Evolutionary conservation across 2,113 vertebrate genomes (phyloP), one percentile per base, ranked within the genome.

Genomic region (Dasypus novemcinctus): DNA sequence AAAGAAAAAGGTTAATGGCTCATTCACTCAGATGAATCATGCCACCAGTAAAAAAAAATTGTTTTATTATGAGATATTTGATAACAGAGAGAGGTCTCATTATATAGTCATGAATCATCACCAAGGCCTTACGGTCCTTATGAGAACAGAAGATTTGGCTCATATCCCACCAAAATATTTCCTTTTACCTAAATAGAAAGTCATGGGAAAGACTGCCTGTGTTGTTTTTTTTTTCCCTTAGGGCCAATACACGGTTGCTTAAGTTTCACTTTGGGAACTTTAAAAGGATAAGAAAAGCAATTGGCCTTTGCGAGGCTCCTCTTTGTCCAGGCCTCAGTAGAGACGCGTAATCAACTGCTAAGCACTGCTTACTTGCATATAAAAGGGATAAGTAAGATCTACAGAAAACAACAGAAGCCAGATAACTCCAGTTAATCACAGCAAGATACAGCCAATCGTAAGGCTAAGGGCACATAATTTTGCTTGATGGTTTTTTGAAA

Each of bases 141-240:
- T 72, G 97, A 95, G 96, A 98, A 96, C 38, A 76, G 76, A 25
- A 6, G 11, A 84, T 93, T 97, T 98, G 98, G 98, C 79, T 1
- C 27, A 61, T 38, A 89, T 97, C 97, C 98, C 92, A 93, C 79
- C 82, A 96, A 98, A 98, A 98, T 97, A 95, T 98, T 98, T 97
- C 89, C 91, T 38, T 98, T 97, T 93, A 95, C 97, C 97, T 98
- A 98, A 98, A 98, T 98, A 98, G 98, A 98, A 97, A 98, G 97
- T 96, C 96, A 95, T 98, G 98, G 98, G 98, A 98, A 98, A 98
- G 11, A 11, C 41, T 76, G 63, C 87, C 27, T 66, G 38, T 5
- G 46, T 59, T 52, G 15, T 57, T 15, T 76, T 29, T 81, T 80
- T 95, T 74, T 83, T 8, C 95, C 97, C 98, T 98, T 97, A 96